Percentiles rank a stretch among this genome's conserved stretches.
Conservation (phyloP, 2,888 invertebrate genomes). For the Drosophila cognata region DNA sequence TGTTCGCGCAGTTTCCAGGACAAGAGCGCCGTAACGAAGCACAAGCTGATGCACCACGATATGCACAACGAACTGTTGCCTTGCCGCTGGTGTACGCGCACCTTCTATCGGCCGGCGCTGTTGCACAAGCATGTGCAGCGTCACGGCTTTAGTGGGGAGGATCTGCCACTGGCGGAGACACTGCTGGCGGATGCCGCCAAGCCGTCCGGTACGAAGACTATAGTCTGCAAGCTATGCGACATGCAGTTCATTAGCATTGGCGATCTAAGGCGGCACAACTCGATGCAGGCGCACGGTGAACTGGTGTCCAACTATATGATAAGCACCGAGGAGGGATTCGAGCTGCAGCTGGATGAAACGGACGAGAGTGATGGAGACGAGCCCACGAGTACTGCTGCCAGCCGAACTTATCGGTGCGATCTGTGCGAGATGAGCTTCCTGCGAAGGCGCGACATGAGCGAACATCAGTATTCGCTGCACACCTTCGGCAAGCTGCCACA, state of each 20-base stretch:
- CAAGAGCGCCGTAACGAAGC: conserved; percentile 79
- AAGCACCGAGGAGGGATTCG: conserved; percentile 82
- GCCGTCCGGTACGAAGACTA: conserved; percentile 74
- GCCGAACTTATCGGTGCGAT: conserved; percentile 72
- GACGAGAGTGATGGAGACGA: conserved; percentile 80
- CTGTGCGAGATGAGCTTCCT: conserved; percentile 77
- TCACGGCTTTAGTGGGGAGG: conserved; percentile 69
- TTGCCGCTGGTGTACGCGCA: conserved; percentile 82
- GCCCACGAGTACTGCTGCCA: conserved; percentile 3
- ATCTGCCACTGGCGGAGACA: conserved; percentile 72
- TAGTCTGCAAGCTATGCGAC: conserved; percentile 79
- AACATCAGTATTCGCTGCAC: conserved; percentile 82
- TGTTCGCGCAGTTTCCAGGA: conserved; percentile 72
- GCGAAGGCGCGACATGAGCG: conserved; percentile 79
- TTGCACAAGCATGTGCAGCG: conserved; percentile 79
- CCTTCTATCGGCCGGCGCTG: conserved; percentile 77
- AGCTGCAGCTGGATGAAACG: conserved; percentile 83
- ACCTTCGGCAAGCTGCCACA: conserved; percentile 86
- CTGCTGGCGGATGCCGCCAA: conserved; percentile 73
- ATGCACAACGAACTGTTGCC: conserved; percentile 71
- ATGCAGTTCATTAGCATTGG: conserved; percentile 67
- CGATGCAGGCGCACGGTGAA: conserved; percentile 45
- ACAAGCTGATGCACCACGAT: conserved; percentile 72
- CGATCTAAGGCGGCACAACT: conserved; percentile 71
- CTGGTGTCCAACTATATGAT: conserved; percentile 78